Base-by-base conservation (phyloP, 2,113 vertebrate species). In the Sterrhoptilus dennistouni region DNA sequence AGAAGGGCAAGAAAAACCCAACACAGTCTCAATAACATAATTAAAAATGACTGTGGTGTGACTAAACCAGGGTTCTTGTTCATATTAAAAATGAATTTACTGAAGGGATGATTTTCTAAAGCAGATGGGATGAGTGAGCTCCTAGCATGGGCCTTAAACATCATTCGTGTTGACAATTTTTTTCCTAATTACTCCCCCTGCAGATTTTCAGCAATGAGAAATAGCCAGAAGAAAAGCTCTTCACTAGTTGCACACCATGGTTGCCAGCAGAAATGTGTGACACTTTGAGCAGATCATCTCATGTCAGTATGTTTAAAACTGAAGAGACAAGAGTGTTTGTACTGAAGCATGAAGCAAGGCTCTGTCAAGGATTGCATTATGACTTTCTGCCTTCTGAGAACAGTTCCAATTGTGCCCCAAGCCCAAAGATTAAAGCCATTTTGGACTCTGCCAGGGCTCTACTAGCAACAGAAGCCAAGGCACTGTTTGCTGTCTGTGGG, bases 1-100 rank as follows among this genome's bases (percentile, higher is more conserved):
- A 78, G 52, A 89, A 93, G 74, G 44, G 12, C 56, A 87, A 84
- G 71, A 87, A 81, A 93, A 89, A 36, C 13, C n/a, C 64, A 59
- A 53, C 35, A 31, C 24, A 33, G 31, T 35, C 56, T 71, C 60
- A 68, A 64, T 49, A 94, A 76, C 17, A 24, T 91, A 92, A 95
- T 95, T 92, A 77, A 91, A 94, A 95, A 65, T 91, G 69, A 92
- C 53, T 49, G 56, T 75, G 27, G 52, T 96, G 83, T 92, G 88
- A 86, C 63, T 86, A 52, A 94, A 87, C 56, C 28, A 75, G 47
- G 47, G 50, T 66, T 92, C 47, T 38, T 82, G 69, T 89, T 96
- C 52, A 87, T 87, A 95, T 87, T 63, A 90, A 94, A 94, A 93
- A 75, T n/a, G 1, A 83, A 90, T 87, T 95, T 94, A 94, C 56